A percentile compares a stretch with the other conserved stretches of the same genome.
These are phyloP conservation scores for Rhabdornis inornatus DNA, from an alignment of 2,113 vertebrate species.

Conservation along the genomic window DNA sequence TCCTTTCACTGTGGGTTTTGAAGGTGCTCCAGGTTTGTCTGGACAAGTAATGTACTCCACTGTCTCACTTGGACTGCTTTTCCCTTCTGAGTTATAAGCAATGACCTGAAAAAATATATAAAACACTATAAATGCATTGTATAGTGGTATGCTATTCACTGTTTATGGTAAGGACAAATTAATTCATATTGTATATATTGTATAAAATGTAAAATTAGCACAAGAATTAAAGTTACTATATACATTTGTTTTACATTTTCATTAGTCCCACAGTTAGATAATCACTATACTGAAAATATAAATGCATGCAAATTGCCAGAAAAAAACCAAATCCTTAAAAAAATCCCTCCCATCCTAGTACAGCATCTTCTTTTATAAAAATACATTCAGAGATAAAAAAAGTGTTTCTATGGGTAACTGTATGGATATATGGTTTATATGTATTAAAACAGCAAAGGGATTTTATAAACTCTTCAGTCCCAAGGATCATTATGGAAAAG, in stretches of 20 bases:
- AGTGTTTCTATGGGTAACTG: background rate
- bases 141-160: background rate
- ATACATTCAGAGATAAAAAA: background rate
- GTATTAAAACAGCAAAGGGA: background rate
- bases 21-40: slow-evolving; percentile 86
- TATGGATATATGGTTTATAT: no score
- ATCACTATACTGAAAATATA: background rate
- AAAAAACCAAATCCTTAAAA: background rate
- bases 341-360: background rate
- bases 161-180: background rate
- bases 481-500: background rate
- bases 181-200: background rate
- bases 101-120: slow-evolving; percentile 78
- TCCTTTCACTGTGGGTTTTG: slow-evolving; percentile 86
- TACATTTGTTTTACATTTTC: background rate
- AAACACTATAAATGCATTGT: background rate
- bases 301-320: background rate
- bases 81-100: slow-evolving; percentile 95
- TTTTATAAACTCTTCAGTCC: background rate
- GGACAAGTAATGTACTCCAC: slow-evolving; percentile 88
- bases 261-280: background rate
- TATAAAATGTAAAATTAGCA: background rate
- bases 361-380: background rate
- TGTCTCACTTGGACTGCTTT: slow-evolving; percentile 90
- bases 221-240: background rate